phyloP scores from a whole-genome alignment of 1,140 invertebrate genomes.

The Argopecten irradians region DNA sequence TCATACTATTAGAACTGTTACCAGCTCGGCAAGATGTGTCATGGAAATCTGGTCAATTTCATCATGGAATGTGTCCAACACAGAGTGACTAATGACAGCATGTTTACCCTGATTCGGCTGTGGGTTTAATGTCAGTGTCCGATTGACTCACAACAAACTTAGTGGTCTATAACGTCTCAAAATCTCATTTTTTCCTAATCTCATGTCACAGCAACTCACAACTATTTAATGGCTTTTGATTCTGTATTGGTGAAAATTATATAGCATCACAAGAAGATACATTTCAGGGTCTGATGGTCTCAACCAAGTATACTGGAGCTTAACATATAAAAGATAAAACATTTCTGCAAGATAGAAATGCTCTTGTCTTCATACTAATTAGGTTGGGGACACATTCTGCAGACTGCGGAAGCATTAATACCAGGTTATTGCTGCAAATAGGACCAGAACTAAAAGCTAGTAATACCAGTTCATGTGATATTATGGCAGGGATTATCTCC shows the following conservation, averaged over 20 bases:
- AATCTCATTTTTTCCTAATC: not conserved
- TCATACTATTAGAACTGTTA: no score
- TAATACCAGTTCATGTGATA: no score
- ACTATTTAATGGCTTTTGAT: not conserved
- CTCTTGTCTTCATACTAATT: no score
- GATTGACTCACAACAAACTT: not conserved
- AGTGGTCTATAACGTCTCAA: not conserved
- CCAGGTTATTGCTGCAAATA: no score
- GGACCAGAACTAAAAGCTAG: no score
- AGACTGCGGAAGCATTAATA: no score
- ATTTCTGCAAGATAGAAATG: no score
- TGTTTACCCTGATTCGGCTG: not conserved
- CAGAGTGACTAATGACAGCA: not conserved
- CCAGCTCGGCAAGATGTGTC: not conserved
- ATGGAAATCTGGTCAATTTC: slow-evolving; percentile 2
- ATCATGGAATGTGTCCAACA: slow-evolving; percentile 16
- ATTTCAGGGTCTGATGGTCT: no score
- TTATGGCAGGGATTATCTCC: not conserved
- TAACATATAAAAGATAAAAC: no score
- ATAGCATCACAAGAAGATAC: no score
- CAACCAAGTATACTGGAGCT: no score
- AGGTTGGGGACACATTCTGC: no score
- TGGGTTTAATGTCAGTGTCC: not conserved
- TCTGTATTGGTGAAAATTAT: not conserved
- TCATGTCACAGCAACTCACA: not conserved